Evolutionary conservation across 2,113 vertebrate species (phyloP), one percentile per base, ranked within the genome.

Genomic region (Epinephelus cyanopodus): DNA sequence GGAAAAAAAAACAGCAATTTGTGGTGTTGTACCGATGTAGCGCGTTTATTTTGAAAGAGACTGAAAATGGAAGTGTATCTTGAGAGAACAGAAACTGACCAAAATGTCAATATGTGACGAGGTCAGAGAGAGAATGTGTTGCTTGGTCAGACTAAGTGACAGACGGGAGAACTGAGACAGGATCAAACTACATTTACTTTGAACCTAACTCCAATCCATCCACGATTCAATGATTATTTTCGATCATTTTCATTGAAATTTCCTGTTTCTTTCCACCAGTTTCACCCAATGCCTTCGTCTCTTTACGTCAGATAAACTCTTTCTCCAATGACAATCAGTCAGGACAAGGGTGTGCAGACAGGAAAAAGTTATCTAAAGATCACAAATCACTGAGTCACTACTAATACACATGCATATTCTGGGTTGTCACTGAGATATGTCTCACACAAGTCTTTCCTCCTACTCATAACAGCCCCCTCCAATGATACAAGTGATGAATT

Each of bases 141-240:
- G 33, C 42, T 45, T 45, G 42, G 42, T 45, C 9, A 45, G 42
- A 45, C 42, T 9, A 33, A 56, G 64, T 19, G 47, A 45, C 15
- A 1, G 39, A 47, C 13, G 6, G 19, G 14, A 37, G 7, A 50
- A 27, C 66, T 48, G 45, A n/a, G n/a, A 11, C 62, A 47, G 19
- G 47, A 27, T 27, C 17, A 53, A 50, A 83, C n/a, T 39, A 64
- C 47, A 76, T 54, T 62, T 42, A 67, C 56, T 76, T 83, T n/a
- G 5, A 15, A 61, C n/a, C 60, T 42, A 14, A 54, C 42, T 47
- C n/a, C 27, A 69, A 4, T 47, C 77, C 23, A 53, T 75, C 33
- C 4, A 60, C 19, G 33, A 33, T 57, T 45, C 18, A 3, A 48
- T 45, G n/a, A 27, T 14, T 11, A 39, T 18, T 64, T 33, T 23